Evolutionary conservation across 2,888 invertebrate species (phyloP).

Genomic region (Protophormia terraenovae): DNA sequence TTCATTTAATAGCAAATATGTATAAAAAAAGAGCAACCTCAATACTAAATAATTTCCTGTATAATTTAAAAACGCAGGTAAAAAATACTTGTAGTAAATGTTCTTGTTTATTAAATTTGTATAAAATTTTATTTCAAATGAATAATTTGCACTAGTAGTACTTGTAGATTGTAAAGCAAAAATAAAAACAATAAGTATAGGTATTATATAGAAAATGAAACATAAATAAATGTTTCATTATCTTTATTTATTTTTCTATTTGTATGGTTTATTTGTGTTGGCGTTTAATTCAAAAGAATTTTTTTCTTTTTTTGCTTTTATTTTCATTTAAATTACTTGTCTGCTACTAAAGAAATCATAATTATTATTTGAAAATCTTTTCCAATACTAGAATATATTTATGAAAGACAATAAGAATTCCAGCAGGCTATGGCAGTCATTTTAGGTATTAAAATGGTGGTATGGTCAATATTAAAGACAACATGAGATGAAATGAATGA

Average conservation of each 20-base stretch:
- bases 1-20: not conserved
- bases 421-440: not conserved
- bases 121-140: not conserved
- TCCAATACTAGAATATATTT: not conserved
- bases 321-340: not conserved
- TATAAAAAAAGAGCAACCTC: not conserved
- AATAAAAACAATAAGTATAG: not conserved
- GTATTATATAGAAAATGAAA: not conserved
- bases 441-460: not conserved
- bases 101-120: no score
- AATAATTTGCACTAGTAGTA: not conserved
- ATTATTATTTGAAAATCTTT: conserved; percentile 21
- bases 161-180: not conserved
- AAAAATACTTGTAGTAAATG: not conserved
- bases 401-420: conserved; percentile 17
- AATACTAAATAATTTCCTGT: not conserved
- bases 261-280: conserved; percentile 46
- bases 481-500: no score
- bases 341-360: conserved; percentile 4
- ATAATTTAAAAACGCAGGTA: not conserved
- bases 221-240: conserved; percentile 38
- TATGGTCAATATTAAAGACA: not conserved
- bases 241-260: conserved; percentile 20
- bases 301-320: not conserved
- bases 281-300: conserved; percentile 51